phyloP scores from a whole-genome alignment of 2,113 vertebrate species.

The Pogonocichla stellata region DNA sequence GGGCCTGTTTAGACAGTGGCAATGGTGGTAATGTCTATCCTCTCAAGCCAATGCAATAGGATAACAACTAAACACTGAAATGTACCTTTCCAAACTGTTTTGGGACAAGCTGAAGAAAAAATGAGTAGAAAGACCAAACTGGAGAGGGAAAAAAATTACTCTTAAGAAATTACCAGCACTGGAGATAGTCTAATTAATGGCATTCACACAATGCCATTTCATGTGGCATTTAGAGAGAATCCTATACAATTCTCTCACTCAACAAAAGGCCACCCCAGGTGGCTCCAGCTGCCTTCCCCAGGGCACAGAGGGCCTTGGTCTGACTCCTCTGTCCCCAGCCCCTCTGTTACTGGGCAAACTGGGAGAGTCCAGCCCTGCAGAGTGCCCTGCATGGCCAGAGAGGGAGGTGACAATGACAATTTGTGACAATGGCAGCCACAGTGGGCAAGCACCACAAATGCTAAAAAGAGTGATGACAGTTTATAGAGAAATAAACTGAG shows the following conservation, averaged over 20 bases:
- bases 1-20: background rate
- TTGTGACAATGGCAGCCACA: background rate
- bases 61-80: background rate
- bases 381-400: rapidly evolving
- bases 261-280: background rate
- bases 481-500: background rate
- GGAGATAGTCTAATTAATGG: background rate
- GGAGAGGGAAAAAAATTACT: background rate
- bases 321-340: background rate
- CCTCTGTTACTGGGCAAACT: background rate
- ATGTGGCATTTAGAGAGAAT: background rate
- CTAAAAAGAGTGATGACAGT: background rate
- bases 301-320: background rate
- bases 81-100: background rate
- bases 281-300: background rate
- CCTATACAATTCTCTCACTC: no score
- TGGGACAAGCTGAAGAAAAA: background rate
- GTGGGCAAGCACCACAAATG: background rate
- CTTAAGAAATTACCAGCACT: background rate
- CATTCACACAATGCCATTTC: background rate
- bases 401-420: background rate
- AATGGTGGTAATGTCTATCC: rapidly evolving
- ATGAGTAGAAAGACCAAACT: background rate
- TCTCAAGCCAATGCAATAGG: background rate
- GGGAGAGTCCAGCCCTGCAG: background rate